Evolutionary conservation across 2,888 invertebrate genomes (phyloP), one percentile per base, ranked within the genome.

Genomic region (Ectemnius lituratus): DNA sequence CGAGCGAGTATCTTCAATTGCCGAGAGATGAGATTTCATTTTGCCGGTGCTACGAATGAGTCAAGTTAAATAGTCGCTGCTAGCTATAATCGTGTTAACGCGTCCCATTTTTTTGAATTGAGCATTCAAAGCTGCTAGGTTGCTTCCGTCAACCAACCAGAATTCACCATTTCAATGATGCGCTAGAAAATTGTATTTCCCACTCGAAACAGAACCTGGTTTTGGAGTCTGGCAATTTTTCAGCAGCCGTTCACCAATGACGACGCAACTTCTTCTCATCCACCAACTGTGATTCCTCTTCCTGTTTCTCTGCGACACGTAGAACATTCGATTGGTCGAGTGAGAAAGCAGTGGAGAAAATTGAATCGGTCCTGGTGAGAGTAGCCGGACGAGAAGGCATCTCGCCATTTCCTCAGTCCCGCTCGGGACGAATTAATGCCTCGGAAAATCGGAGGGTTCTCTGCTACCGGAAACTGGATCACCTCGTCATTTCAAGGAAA

Each of bases 361-460:
- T 82, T 80, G 82, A 82, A 82, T 82, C 72, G 80, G 56, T 74
- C 52, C 46, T 59, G 37, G 62, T 37, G 14, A 52, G 52, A 52
- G 52, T 37, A 57, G 45, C 61, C 27, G 58, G 70, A 59, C 75
- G 72, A 67, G 79, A 71, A 70, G 70, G 76, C 66, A 66, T 78
- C 78, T 81, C 81, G 78, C 81, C 66, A 62, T 72, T 82, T 37
- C 64, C 46, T 59, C 60, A 70, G 68, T 67, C 37, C 37, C 37
- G 83, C 79, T 76, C 79, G 75, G 73, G 52, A 57, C 71, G 73
- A 82, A 83, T 83, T 82, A 83, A 82, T 83, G 79, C 75, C 64
- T 76, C 49, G 80, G 80, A 79, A 79, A 79, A 79, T 74, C 60
- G 75, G 67, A 37, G 37, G 37, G 59, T 60, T 60, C 61, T 58